Evolutionary conservation across 1,140 invertebrate species (phyloP).

Genomic region (Scaptomyza graminum): DNA sequence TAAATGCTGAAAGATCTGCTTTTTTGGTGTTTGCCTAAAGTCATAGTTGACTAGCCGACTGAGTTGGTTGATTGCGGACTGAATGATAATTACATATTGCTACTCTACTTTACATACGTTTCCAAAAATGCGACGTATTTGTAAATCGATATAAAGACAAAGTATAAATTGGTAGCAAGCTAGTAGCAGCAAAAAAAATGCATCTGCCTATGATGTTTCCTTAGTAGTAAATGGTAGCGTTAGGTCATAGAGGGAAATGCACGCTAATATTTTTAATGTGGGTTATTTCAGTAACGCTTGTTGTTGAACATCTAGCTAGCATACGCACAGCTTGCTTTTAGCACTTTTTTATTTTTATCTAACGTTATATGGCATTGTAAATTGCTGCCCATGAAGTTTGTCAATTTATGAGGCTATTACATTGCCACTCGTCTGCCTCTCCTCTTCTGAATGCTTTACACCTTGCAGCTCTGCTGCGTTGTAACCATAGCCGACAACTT

Average conservation of each 20-base stretch:
- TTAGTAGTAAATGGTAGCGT: slow-evolving; percentile 73
- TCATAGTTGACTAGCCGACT: slow-evolving; percentile 6
- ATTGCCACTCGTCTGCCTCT: slow-evolving; percentile 37
- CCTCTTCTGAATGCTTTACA: slow-evolving; percentile 40
- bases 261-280: slow-evolving; percentile 30
- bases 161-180: slow-evolving; percentile 76
- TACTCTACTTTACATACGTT: slow-evolving; percentile 18
- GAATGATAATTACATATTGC: slow-evolving; percentile 41
- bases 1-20: slow-evolving; percentile 6
- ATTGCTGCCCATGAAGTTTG: slow-evolving; percentile 42
- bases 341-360: slow-evolving; percentile 43
- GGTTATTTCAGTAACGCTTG: slow-evolving; percentile 12
- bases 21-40: slow-evolving; percentile 18
- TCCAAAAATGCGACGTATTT: slow-evolving; percentile 28
- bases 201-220: slow-evolving; percentile 27
- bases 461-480: slow-evolving; percentile 71
- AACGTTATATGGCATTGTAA: slow-evolving; percentile 70
- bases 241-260: slow-evolving; percentile 61
- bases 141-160: slow-evolving; percentile 31
- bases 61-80: slow-evolving; percentile 32
- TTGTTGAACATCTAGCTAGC: slow-evolving; percentile 37
- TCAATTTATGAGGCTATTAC: slow-evolving; percentile 27
- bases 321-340: slow-evolving; percentile 18
- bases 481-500: slow-evolving; percentile 51
- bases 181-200: slow-evolving; percentile 16